These are phyloP conservation scores for Pleuronectes platessa DNA, from an alignment of 2,113 vertebrate genomes.

Conservation along the genomic window DNA sequence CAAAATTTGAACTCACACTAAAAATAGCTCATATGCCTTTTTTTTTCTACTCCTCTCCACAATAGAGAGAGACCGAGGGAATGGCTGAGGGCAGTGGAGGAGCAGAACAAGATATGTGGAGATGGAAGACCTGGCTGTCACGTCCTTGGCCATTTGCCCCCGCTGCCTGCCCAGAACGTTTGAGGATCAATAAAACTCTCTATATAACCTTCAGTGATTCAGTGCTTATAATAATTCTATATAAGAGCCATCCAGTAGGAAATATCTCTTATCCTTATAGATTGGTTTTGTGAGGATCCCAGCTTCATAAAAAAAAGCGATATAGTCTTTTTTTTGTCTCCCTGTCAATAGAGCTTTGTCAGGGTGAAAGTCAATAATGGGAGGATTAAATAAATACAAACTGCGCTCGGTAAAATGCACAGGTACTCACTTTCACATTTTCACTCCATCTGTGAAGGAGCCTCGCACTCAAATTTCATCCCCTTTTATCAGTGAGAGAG, in stretches of 20 bases:
- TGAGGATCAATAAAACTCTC: conserved; percentile 69
- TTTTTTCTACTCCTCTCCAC: neutral
- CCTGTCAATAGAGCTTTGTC: conserved; percentile 70
- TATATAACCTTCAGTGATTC: conserved; percentile 62
- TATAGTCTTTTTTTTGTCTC: conserved; percentile 53
- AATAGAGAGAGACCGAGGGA: conserved; percentile 57
- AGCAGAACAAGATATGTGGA: conserved; percentile 58
- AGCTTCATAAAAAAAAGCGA: conserved; percentile 43
- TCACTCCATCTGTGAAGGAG: conserved; percentile 63
- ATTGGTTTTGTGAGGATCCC: conserved; percentile 61
- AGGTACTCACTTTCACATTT: conserved; percentile 63
- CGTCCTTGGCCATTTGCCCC: conserved; percentile 69
- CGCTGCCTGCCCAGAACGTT: conserved; percentile 48
- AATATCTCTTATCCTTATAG: conserved; percentile 63
- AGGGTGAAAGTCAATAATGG: conserved; percentile 63
- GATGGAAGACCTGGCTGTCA: conserved; percentile 64
- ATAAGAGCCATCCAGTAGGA: conserved; percentile 53
- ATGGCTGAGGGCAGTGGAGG: conserved; percentile 44
- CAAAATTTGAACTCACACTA: conserved; percentile 61
- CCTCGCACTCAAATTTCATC: conserved; percentile 65
- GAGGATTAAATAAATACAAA: conserved; percentile 72
- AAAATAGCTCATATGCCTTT: conserved; percentile 58
- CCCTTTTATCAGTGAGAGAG: conserved; percentile 32
- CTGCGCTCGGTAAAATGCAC: conserved; percentile 48
- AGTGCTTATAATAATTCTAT: conserved; percentile 57